A percentile compares a stretch with the other conserved stretches of the same genome.
These are phyloP conservation scores for Scolopax rusticola DNA, from an alignment of 2,797 vertebrate genomes.

Conservation along the genomic window DNA sequence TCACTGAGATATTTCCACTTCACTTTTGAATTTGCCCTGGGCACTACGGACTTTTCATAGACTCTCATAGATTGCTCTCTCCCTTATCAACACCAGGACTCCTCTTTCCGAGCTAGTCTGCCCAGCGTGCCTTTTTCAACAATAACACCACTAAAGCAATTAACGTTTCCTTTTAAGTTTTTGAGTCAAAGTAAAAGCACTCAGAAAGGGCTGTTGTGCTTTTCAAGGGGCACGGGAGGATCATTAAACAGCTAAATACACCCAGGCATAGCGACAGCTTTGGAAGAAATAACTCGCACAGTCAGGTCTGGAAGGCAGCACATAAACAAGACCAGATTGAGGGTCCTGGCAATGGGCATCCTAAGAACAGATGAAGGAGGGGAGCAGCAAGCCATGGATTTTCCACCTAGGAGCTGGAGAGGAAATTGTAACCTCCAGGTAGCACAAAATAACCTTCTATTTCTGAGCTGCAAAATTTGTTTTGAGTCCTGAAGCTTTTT, in stretches of 20 bases:
- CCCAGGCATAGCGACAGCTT: not conserved
- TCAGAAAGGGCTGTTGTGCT: constrained; percentile 28
- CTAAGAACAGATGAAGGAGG: constrained; percentile 17
- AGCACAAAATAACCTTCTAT: not conserved
- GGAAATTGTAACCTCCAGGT: not conserved
- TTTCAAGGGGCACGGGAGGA: constrained; percentile 24
- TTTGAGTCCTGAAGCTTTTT: not conserved
- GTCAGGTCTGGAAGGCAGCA: constrained; percentile 6
- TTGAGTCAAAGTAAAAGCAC: constrained; percentile 47
- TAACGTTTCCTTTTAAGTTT: constrained; percentile 53
- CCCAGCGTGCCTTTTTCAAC: not conserved
- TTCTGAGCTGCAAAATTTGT: not conserved
- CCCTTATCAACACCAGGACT: constrained; percentile 15
- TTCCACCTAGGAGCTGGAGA: not conserved
- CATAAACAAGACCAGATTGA: constrained; percentile 43
- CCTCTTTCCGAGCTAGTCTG: not conserved
- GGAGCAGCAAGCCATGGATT: constrained; percentile 18
- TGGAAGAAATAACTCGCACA: not conserved
- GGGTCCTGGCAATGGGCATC: constrained; percentile 22
- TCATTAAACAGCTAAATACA: not conserved
- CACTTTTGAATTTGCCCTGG: constrained; percentile 21
- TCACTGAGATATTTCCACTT: constrained; percentile 14
- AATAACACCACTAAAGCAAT: constrained; percentile 48
- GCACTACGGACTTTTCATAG: constrained; percentile 9
- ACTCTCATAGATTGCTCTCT: not conserved